Percentiles rank a stretch among this genome's conserved stretches.
These are phyloP conservation scores for Cydia pomonella DNA, from an alignment of 1,140 invertebrate species.

Conservation along the genomic window DNA sequence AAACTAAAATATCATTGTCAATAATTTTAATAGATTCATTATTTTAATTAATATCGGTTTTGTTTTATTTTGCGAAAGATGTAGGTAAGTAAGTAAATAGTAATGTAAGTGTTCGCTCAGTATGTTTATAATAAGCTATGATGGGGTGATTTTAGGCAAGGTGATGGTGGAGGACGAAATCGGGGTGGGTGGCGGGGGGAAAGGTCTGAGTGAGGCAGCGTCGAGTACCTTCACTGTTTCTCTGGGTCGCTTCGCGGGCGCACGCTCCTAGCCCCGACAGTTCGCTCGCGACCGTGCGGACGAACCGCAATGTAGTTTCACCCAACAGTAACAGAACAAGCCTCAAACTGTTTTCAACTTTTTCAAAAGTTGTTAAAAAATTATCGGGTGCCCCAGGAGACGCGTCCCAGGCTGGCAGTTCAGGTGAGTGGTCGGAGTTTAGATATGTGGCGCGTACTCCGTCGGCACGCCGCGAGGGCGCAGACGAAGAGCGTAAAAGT, in stretches of 20 bases:
- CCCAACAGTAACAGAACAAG: conserved; percentile 51
- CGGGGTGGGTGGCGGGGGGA: conserved; percentile 42
- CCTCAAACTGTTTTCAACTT: conserved; percentile 66
- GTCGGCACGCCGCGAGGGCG: conserved; percentile 34
- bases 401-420: conserved; percentile 47
- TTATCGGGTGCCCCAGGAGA: conserved; percentile 49
- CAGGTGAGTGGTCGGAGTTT: conserved; percentile 54
- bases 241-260: conserved; percentile 45
- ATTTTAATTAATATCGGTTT: not conserved
- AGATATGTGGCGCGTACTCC: conserved; percentile 33
- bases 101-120: conserved; percentile 12
- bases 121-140: conserved; percentile 9
- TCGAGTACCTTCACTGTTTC: conserved; percentile 54
- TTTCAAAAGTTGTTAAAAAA: conserved; percentile 62
- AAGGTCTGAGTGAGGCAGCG: conserved; percentile 48
- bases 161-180: conserved; percentile 43
- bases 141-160: conserved; percentile 34
- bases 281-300: conserved; percentile 42
- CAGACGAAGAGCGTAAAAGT: conserved; percentile 56
- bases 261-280: conserved; percentile 44
- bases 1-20: not conserved
- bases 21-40: not conserved
- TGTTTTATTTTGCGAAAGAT: not conserved
- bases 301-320: conserved; percentile 51
- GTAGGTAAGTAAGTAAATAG: not conserved